Conservation (phyloP, 2,888 invertebrate species). For the Nomada ruficornis region DNA sequence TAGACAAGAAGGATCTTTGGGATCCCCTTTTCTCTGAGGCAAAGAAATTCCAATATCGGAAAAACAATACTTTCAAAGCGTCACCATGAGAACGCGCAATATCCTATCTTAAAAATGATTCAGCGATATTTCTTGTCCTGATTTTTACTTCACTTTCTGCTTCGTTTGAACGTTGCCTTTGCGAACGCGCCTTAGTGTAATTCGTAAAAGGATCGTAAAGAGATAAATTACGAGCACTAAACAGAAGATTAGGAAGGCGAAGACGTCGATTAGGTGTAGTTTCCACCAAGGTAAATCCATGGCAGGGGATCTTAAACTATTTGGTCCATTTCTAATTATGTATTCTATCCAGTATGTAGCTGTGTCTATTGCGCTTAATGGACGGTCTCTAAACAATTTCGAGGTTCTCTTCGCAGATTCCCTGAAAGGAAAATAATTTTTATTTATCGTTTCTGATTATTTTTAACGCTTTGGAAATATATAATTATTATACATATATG, state of each 20-base stretch:
- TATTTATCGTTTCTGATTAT: background rate
- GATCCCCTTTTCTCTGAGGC: background rate
- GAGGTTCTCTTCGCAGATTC: conserved; percentile 59
- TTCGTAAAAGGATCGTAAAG: background rate
- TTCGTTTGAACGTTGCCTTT: accelerated
- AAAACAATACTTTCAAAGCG: too few relatives aligned
- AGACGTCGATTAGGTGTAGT: conserved; percentile 72
- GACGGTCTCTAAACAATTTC: conserved; percentile 74
- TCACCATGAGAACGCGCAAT: too few relatives aligned
- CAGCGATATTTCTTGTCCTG: background rate
- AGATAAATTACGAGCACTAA: background rate
- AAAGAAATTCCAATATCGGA: too few relatives aligned
- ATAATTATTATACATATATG: too few relatives aligned
- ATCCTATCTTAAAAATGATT: too few relatives aligned
- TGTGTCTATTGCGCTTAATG: conserved; percentile 70
- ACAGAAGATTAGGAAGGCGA: conserved; percentile 48
- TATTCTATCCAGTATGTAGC: conserved; percentile 78
- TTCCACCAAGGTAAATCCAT: conserved; percentile 75
- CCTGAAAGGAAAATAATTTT: conserved; percentile 54
- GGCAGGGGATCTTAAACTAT: conserved; percentile 71
- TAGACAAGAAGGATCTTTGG: background rate
- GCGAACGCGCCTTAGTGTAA: background rate
- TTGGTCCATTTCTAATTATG: conserved; percentile 74
- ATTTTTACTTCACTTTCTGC: conserved; percentile 4
- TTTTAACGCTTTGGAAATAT: too few relatives aligned